Conservation (phyloP, 1,140 invertebrate species). For the Polypedilum pembai region DNA sequence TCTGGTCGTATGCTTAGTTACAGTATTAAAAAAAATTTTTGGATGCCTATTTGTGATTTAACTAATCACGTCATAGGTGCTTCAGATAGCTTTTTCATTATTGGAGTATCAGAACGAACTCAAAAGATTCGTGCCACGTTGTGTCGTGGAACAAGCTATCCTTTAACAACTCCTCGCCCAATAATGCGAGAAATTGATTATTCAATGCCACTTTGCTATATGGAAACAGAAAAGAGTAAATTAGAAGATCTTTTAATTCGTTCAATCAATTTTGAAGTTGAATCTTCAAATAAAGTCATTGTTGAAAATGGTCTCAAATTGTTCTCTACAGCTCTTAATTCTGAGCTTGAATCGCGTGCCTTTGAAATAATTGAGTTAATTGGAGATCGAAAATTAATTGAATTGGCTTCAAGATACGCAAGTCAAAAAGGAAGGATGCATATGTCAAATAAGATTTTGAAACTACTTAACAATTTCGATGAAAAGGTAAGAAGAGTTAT, state of each 20-base stretch:
- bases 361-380: conserved; percentile 80
- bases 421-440: conserved; percentile 63
- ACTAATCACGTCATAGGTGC: conserved; percentile 56
- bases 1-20: conserved; percentile 60
- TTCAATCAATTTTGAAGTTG: conserved; percentile 51
- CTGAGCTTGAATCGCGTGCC: conserved; percentile 76
- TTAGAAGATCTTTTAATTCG: conserved; percentile 70
- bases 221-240: conserved; percentile 68
- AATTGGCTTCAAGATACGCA: conserved; percentile 82
- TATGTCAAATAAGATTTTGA: conserved; percentile 63
- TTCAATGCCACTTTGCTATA: conserved; percentile 73
- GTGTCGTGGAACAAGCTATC: conserved; percentile 82
- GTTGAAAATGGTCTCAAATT: conserved; percentile 78
- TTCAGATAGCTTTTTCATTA: conserved; percentile 74
- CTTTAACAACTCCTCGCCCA: conserved; percentile 75
- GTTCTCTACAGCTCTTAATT: conserved; percentile 47
- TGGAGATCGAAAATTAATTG: conserved; percentile 63
- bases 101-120: conserved; percentile 65
- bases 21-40: conserved; percentile 53
- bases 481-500: conserved; percentile 33
- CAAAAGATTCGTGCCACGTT: conserved; percentile 72
- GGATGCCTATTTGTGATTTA: conserved; percentile 73
- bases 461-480: conserved; percentile 40
- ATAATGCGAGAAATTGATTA: conserved; percentile 64
- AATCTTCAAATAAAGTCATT: conserved; percentile 54